These are phyloP conservation scores for Ailurus styani DNA, from an alignment of 2,113 vertebrate genomes.

Conservation along the genomic window DNA sequence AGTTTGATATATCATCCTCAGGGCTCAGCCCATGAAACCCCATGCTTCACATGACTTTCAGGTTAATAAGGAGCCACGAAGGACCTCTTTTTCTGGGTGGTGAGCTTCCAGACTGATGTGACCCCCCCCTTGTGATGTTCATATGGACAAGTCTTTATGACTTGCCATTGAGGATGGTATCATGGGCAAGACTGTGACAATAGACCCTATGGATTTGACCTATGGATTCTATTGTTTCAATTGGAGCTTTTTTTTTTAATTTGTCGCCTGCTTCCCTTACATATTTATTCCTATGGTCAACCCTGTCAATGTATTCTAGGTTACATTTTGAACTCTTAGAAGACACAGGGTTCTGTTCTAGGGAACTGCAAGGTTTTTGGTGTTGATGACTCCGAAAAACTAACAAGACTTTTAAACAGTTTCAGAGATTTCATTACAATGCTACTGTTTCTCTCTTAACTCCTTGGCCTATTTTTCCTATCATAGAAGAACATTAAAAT, in stretches of 20 bases:
- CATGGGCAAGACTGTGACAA: background rate
- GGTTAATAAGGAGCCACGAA: background rate
- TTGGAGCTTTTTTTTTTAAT: background rate
- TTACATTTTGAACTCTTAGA: constrained; percentile 6
- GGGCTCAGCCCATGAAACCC: background rate
- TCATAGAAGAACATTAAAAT: constrained; percentile 25
- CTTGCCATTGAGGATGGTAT: background rate
- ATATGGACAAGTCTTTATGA: background rate
- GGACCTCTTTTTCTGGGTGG: background rate
- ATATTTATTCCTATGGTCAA: background rate
- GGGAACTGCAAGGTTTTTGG: background rate
- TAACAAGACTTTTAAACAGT: background rate
- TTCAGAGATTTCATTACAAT: constrained; percentile 23
- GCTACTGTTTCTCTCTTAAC: background rate
- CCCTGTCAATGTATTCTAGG: background rate
- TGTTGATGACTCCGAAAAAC: background rate
- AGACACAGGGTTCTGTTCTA: background rate
- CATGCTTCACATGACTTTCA: background rate
- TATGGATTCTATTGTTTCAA: constrained; percentile 16
- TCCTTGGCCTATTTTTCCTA: constrained; percentile 31
- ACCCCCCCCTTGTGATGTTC: background rate
- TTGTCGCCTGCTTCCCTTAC: background rate
- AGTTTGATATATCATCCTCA: background rate
- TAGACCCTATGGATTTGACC: background rate
- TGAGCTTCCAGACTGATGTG: background rate